Percentiles rank a stretch among this genome's conserved stretches.
phyloP scores from a whole-genome alignment of 1,140 invertebrate genomes.

The Tyrophagus putrescentiae region DNA sequence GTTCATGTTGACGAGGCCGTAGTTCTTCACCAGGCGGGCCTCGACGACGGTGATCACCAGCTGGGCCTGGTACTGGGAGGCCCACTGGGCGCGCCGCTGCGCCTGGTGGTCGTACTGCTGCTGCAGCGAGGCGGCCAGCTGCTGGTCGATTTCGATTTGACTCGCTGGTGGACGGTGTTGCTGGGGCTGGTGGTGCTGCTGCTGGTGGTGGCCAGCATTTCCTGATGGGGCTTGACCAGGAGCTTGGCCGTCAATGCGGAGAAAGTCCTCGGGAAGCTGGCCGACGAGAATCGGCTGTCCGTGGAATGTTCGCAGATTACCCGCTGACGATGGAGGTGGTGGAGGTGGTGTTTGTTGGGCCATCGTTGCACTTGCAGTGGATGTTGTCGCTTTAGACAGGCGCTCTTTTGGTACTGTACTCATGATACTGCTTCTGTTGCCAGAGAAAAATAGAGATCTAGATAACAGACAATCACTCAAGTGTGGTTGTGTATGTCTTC shows the following conservation, averaged over 20 bases:
- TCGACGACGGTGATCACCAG: conserved; percentile 66
- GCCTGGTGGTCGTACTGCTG: conserved; percentile 47
- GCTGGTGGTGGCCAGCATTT: background rate
- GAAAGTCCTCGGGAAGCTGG: conserved; percentile 60
- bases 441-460: background rate
- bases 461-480: no score
- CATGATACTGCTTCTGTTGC: background rate
- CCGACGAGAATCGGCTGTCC: conserved; percentile 46
- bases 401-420: conserved; percentile 3
- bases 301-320: conserved; percentile 9
- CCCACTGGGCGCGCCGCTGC: background rate
- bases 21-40: conserved; percentile 86
- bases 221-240: background rate
- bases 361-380: background rate
- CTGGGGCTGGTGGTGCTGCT: no score
- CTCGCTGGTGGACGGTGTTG: conserved; percentile 39
- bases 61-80: conserved; percentile 50
- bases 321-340: no score
- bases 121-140: conserved; percentile 52
- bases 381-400: background rate
- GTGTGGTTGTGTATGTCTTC: no score
- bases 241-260: conserved; percentile 41
- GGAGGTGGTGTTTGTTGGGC: no score
- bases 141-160: conserved; percentile 54
- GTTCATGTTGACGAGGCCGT: conserved; percentile 89